These are phyloP conservation scores for Clarias batrachus DNA, from an alignment of 2,113 vertebrate genomes.

Conservation along the genomic window DNA sequence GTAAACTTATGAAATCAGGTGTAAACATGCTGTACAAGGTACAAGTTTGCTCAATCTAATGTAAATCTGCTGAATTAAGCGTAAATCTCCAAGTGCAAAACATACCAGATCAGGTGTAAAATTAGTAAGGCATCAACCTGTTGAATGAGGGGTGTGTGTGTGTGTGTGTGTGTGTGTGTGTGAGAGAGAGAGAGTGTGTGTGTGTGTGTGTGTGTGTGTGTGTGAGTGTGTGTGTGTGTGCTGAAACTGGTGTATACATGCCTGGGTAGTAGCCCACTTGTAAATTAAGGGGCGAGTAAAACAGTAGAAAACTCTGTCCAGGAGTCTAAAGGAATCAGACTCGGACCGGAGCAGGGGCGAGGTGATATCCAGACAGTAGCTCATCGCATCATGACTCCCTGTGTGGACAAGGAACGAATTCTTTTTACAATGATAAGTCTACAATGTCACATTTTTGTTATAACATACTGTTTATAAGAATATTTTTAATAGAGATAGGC, in stretches of 20 bases:
- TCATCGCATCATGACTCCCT: slow-evolving; percentile 91
- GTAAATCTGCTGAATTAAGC: background rate
- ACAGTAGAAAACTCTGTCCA: slow-evolving; percentile 75
- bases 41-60: background rate
- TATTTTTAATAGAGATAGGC: no score
- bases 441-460: background rate
- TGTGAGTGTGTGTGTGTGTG: background rate
- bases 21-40: background rate
- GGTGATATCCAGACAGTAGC: slow-evolving; percentile 82
- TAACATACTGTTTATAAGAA: background rate
- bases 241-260: slow-evolving; percentile 41
- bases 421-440: background rate
- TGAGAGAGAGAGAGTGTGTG: no score
- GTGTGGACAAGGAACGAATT: background rate
- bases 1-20: background rate
- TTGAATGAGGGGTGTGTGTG: no score
- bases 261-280: slow-evolving; percentile 88
- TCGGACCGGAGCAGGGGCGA: slow-evolving; percentile 78
- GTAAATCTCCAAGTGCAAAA: background rate
- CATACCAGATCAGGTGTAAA: slow-evolving; percentile 60
- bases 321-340: slow-evolving; percentile 72
- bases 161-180: background rate
- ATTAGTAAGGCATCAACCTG: background rate
- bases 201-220: no score
- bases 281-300: slow-evolving; percentile 78